Evolutionary conservation across 23 tunicate genomes (phyloP).

Genomic region (Halocynthia aurantium): DNA sequence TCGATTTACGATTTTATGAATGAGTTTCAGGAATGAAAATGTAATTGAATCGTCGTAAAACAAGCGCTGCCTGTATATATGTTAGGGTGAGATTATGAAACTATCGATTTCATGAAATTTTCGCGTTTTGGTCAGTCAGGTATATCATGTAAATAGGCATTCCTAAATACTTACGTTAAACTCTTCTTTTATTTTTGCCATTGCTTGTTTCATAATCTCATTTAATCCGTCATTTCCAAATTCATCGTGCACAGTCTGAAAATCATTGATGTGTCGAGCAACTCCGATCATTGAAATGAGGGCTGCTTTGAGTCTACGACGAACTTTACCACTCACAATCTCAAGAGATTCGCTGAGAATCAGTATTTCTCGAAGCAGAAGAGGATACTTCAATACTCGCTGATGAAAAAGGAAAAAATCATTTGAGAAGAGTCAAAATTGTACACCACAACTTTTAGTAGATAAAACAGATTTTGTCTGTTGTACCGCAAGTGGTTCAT

Average conservation of each 20-base stretch:
- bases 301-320: slow-evolving; percentile 9
- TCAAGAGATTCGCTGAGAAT: slow-evolving; percentile 11
- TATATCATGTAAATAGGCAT: no score
- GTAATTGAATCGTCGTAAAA: no score
- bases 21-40: no score
- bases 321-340: background rate
- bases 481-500: no score
- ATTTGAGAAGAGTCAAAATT: no score
- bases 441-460: no score
- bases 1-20: no score
- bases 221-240: slow-evolving; percentile 15
- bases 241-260: slow-evolving; percentile 24
- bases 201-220: slow-evolving; percentile 23
- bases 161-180: background rate
- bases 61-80: no score
- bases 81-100: no score
- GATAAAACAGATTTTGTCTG: no score
- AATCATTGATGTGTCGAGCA: slow-evolving; percentile 22
- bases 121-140: no score
- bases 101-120: no score
- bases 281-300: slow-evolving; percentile 17
- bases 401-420: background rate
- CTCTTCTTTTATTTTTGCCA: background rate
- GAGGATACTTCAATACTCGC: slow-evolving; percentile 25
- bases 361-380: slow-evolving; percentile 17